Conservation (phyloP, 2,113 vertebrate species). For the Gallinago undulata region DNA sequence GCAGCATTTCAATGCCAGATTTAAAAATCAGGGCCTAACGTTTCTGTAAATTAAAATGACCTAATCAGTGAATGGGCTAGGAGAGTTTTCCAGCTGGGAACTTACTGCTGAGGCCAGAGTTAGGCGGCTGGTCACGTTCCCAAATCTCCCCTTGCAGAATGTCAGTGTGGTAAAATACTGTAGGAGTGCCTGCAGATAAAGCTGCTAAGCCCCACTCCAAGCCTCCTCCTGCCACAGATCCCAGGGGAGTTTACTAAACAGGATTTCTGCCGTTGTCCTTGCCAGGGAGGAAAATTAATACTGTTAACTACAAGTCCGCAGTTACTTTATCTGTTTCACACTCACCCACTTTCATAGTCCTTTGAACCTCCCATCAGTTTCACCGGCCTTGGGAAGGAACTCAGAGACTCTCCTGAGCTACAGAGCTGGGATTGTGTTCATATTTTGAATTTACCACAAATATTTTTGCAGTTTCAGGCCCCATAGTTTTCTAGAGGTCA, state of each 20-base stretch:
- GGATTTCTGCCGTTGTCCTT: not conserved
- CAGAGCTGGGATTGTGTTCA: not conserved
- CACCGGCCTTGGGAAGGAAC: not conserved
- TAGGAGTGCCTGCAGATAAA: not conserved
- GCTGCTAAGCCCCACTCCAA: not conserved
- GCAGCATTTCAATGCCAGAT: not conserved
- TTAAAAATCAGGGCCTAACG: not conserved
- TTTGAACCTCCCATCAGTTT: not conserved
- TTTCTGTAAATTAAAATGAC: constrained; percentile 2
- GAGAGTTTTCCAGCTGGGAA: not conserved
- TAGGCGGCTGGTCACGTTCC: not conserved
- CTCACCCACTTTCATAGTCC: not conserved
- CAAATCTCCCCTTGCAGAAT: not conserved
- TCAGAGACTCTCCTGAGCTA: not conserved
- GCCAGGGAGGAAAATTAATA: not conserved
- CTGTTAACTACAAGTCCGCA: not conserved
- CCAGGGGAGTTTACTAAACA: not conserved
- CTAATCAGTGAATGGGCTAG: not conserved
- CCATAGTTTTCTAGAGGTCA: not conserved
- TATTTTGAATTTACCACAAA: not conserved
- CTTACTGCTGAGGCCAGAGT: not conserved
- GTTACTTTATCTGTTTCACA: not conserved
- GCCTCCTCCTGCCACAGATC: not conserved
- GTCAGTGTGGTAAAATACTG: not conserved
- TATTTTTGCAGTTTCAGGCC: not conserved